Percentiles rank a stretch among this genome's conserved stretches.
Evolutionary conservation across 2,113 vertebrate genomes (phyloP).

Genomic region (Cyanoderma ruficeps): DNA sequence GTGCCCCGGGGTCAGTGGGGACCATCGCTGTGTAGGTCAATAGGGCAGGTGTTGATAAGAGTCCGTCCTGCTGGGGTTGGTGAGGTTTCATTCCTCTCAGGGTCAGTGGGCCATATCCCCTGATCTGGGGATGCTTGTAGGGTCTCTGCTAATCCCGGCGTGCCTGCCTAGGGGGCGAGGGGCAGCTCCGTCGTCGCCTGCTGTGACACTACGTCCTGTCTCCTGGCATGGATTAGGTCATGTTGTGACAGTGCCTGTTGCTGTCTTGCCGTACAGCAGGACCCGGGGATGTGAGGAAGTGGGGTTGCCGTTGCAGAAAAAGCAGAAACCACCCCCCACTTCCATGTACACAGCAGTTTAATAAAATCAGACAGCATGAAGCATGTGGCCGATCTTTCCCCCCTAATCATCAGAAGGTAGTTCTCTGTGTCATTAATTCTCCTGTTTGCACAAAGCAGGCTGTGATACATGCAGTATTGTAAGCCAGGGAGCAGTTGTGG

Average conservation of each 20-base stretch:
- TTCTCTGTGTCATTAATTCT: conserved; percentile 26
- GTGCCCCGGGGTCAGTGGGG: neutral
- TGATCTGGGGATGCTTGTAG: neutral
- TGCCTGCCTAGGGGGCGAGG: neutral
- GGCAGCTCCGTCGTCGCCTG: neutral
- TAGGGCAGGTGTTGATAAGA: neutral
- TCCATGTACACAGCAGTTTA: neutral
- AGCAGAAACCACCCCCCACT: neutral
- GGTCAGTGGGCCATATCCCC: neutral
- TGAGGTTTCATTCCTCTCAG: neutral
- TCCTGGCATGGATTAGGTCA: neutral
- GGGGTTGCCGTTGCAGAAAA: neutral
- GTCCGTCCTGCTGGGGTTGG: neutral
- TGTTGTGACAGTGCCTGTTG: neutral
- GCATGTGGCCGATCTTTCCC: conserved; percentile 19
- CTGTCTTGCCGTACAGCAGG: neutral
- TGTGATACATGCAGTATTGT: neutral
- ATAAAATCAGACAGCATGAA: conserved; percentile 62
- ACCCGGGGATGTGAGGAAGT: neutral
- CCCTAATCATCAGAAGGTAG: neutral
- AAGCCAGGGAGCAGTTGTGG: neutral
- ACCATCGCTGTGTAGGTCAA: neutral
- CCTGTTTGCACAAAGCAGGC: neutral
- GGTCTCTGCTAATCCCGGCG: neutral
- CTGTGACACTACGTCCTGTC: neutral